Evolutionary conservation across 2,797 vertebrate genomes (phyloP).

Genomic region (Myotis myotis): DNA sequence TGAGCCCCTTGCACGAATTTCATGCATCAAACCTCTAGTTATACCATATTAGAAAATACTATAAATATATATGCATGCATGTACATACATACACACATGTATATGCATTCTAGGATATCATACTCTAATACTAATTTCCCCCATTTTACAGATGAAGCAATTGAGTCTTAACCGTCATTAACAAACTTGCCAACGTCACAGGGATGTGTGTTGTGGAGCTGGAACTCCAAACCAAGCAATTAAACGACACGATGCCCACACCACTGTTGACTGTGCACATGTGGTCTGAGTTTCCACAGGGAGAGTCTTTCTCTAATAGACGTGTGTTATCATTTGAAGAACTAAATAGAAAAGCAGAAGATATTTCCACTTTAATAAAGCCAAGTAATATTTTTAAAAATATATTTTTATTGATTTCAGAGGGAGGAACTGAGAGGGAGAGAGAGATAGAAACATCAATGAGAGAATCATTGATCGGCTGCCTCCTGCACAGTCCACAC

Average conservation of each 20-base stretch:
- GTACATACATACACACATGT: accelerated
- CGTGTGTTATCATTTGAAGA: not conserved
- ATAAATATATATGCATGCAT: not conserved
- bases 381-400: not conserved
- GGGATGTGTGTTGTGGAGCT: no score
- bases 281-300: not conserved
- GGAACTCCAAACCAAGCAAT: not conserved
- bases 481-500: no score
- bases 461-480: no score
- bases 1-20: no score
- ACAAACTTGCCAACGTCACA: not conserved
- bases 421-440: no score
- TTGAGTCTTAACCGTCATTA: not conserved
- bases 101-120: not conserved
- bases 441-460: no score
- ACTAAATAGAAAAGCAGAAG: not conserved
- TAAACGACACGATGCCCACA: not conserved
- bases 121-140: not conserved
- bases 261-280: not conserved
- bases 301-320: not conserved
- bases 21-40: no score
- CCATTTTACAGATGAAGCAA: not conserved
- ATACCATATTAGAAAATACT: not conserved
- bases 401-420: no score
- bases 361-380: not conserved